Evolutionary conservation across 2,888 invertebrate genomes (phyloP), one percentile per base, ranked within the genome.

Genomic region (Acronicta alni): DNA sequence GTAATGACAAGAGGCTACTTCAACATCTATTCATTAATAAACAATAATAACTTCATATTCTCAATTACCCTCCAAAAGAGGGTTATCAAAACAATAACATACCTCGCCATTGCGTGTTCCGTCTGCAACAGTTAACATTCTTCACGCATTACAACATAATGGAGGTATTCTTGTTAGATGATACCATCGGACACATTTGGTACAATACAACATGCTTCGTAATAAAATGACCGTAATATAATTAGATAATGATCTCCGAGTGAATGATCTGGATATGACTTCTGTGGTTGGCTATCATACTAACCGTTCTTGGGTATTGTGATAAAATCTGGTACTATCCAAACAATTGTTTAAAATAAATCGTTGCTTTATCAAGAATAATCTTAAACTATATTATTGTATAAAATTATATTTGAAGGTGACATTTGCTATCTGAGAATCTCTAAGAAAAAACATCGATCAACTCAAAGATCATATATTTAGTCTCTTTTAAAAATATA

Each of bases 71-170:
- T 49, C 16, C 8, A 51, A 54, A 49, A 30, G 49, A 52, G 41
- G 58, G 44, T 52, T 52, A 49, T 44, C 60, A 64, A 48, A 57
- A 60, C 44, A 65, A 60, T 46, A 54, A 30, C 60, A 57, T 35
- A 49, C 38, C 38, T 20, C 14, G 44, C 20, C 39, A 49, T 69
- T 57, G 72, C 74, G 54, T 74, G 74, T 43, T 32, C 41, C 56
- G 42, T 53, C 56, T 46, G 44, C 60, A 17, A 58, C 47, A 42
- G 42, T 60, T 55, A 64, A 48, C 51, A 71, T 72, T 66, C 60
- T 45, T 46, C 58, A 62, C 55, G 62, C 57, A 58, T 74, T 65
- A 55, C 60, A 47, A 58, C 64, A 68, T 76, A 63, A 71, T 74
- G 35, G 67, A 61, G 58, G 37, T 43, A 53, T 64, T 73, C 71